phyloP scores from a whole-genome alignment of 2,113 vertebrate genomes.

The Pelodiscus sinensis region DNA sequence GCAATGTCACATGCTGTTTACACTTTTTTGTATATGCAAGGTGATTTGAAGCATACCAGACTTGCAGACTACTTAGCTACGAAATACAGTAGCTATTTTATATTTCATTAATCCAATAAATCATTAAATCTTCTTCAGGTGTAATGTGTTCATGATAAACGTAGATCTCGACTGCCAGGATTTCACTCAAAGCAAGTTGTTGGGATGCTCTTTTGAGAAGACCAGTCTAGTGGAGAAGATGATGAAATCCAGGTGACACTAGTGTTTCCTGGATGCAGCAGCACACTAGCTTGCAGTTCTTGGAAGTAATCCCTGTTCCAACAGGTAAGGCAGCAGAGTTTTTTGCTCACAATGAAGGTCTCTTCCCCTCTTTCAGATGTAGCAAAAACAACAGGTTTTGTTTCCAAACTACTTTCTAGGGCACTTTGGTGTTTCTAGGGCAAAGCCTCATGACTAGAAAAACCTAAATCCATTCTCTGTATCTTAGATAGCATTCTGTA shows the following conservation, averaged over 20 bases:
- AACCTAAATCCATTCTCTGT: not conserved
- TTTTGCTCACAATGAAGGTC: not conserved
- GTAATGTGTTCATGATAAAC: not conserved
- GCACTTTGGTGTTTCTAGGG: not conserved
- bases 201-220: accelerated
- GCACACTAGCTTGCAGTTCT: not conserved
- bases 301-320: not conserved
- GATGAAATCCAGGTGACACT: not conserved
- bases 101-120: slow-evolving; percentile 74
- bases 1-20: not conserved
- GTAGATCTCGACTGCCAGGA: accelerated
- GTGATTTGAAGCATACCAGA: not conserved
- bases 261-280: not conserved
- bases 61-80: not conserved
- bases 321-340: not conserved
- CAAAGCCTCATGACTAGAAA: not conserved
- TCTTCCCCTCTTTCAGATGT: not conserved
- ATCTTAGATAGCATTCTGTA: not conserved
- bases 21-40: slow-evolving; percentile 20
- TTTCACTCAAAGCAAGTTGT: accelerated
- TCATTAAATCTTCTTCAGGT: not conserved
- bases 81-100: slow-evolving; percentile 21
- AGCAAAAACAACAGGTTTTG: not conserved
- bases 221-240: accelerated
- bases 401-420: not conserved